These are phyloP conservation scores for Brachionus asplanchnoidis DNA, from an alignment of 1,140 invertebrate species.

Conservation along the genomic window DNA sequence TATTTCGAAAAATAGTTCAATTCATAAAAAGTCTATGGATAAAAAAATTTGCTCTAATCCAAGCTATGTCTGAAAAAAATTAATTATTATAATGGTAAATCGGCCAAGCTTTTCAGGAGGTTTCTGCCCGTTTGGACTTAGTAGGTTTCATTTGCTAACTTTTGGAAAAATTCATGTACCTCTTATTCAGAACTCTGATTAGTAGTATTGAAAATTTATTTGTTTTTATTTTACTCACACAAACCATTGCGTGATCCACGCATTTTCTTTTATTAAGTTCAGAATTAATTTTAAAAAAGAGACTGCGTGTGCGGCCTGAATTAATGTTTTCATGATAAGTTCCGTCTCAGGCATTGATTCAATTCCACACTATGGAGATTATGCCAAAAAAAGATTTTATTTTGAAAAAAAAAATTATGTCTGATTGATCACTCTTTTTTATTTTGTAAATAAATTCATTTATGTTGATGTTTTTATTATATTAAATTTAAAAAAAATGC, in stretches of 20 bases:
- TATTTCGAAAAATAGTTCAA: not conserved
- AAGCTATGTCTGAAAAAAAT: not conserved
- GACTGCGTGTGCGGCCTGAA: too few species aligned
- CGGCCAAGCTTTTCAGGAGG: not conserved
- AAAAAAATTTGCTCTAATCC: not conserved
- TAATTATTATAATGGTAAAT: not conserved
- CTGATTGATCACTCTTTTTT: too few species aligned
- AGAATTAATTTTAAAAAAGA: not conserved
- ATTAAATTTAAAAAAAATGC: too few species aligned
- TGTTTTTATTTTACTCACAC: not conserved
- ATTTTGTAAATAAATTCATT: too few species aligned
- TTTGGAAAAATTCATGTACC: too few species aligned
- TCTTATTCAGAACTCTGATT: too few species aligned
- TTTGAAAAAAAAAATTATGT: too few species aligned
- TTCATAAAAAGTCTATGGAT: not conserved
- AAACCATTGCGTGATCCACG: not conserved
- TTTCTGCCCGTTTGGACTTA: not conserved
- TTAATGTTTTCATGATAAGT: too few species aligned
- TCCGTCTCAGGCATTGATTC: too few species aligned
- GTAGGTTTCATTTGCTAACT: not conserved
- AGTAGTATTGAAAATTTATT: not conserved
- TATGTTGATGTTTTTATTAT: too few species aligned
- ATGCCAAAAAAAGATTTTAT: too few species aligned
- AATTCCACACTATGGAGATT: too few species aligned
- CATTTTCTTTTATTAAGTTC: not conserved